Conservation (phyloP, 2,113 vertebrate genomes). For the Tichodroma muraria region DNA sequence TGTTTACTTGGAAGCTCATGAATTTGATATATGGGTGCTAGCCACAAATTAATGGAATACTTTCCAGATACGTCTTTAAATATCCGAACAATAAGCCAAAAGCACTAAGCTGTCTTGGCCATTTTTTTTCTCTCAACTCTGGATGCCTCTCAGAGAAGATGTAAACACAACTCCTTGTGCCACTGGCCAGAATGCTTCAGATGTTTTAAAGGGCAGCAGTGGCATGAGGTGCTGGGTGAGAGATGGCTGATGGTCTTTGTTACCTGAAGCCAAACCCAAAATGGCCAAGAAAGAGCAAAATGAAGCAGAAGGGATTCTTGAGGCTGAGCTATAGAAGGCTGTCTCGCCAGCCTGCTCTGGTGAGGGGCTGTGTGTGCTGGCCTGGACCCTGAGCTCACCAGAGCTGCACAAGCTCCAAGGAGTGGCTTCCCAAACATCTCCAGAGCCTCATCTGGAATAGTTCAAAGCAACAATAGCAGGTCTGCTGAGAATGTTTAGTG, state of each 20-base stretch:
- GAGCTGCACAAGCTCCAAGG: not conserved
- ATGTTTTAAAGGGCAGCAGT: conserved; percentile 1
- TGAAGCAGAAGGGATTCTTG: not conserved
- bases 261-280: conserved; percentile 7
- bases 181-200: conserved; percentile 33
- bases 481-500: not conserved
- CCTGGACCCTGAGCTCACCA: accelerated
- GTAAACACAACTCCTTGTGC: conserved; percentile 51
- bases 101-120: conserved; percentile 41
- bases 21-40: conserved; percentile 70
- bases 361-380: accelerated
- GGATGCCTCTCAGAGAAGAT: conserved; percentile 44
- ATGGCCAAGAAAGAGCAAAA: not conserved
- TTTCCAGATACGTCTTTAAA: conserved; percentile 73
- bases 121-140: conserved; percentile 23
- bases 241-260: not conserved
- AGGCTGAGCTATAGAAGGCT: not conserved
- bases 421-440: not conserved
- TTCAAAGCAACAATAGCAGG: not conserved
- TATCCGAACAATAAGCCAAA: conserved; percentile 69
- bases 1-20: conserved; percentile 74
- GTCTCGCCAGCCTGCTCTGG: not conserved
- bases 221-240: not conserved
- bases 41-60: conserved; percentile 74
- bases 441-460: not conserved